These are phyloP conservation scores for Pomatorhinus ruficollis DNA, from an alignment of 2,113 vertebrate species.

Conservation along the genomic window DNA sequence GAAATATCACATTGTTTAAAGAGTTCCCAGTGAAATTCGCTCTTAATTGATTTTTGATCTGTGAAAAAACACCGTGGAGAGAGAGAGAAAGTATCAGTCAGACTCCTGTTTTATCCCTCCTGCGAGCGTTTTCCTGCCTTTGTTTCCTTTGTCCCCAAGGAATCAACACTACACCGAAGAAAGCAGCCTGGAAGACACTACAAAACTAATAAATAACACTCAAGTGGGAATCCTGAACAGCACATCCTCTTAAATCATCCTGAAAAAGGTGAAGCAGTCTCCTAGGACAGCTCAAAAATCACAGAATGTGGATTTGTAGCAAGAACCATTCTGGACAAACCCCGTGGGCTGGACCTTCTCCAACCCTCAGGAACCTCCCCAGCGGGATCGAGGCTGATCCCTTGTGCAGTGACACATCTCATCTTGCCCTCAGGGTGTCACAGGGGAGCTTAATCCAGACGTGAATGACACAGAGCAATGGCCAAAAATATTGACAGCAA, in stretches of 20 bases:
- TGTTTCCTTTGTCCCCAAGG: constrained; percentile 36
- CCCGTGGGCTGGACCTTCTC: neutral
- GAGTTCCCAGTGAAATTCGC: constrained; percentile 74
- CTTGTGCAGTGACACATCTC: neutral
- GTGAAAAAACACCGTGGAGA: constrained; percentile 66
- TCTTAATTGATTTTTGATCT: constrained; percentile 80
- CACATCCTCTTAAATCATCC: constrained; percentile 16
- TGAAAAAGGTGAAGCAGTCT: constrained; percentile 18
- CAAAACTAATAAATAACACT: constrained; percentile 16
- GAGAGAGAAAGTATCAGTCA: constrained; percentile 57
- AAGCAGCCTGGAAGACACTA: constrained; percentile 22
- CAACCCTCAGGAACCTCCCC: neutral
- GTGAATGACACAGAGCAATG: neutral
- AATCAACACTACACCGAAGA: constrained; percentile 1
- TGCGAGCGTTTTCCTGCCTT: neutral
- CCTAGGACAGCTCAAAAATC: neutral
- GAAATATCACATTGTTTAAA: constrained; percentile 79
- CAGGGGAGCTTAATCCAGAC: neutral
- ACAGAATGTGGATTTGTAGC: neutral
- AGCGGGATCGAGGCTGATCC: fast-evolving
- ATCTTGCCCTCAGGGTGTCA: neutral
- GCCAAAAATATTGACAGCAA: neutral
- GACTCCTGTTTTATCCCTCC: constrained; percentile 40
- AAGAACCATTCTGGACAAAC: neutral
- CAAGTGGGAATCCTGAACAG: neutral